These are phyloP conservation scores for Holacanthus passer DNA, from an alignment of 2,113 vertebrate genomes.

Conservation along the genomic window DNA sequence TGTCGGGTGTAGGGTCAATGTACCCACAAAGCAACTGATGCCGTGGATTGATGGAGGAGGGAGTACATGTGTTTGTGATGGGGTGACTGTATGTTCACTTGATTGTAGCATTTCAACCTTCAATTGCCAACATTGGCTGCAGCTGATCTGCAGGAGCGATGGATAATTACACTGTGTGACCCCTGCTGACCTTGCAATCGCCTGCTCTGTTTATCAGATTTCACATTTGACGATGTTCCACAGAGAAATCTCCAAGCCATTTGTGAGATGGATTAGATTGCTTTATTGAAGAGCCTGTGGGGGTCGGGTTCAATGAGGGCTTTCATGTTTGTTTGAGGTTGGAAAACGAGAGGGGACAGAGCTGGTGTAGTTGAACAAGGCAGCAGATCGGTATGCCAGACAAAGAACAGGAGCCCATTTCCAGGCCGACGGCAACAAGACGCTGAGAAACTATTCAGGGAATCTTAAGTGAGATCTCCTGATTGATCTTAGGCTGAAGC, in stretches of 20 bases:
- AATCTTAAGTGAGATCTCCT: slow-evolving; percentile 50
- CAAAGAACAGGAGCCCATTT: slow-evolving; percentile 69
- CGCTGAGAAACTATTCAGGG: slow-evolving; percentile 47
- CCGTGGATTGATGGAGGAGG: slow-evolving; percentile 13
- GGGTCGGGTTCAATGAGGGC: slow-evolving; percentile 56
- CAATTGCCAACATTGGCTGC: slow-evolving; percentile 82
- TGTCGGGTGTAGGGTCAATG: slow-evolving; percentile 25
- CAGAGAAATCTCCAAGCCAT: slow-evolving; percentile 85
- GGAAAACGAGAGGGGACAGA: slow-evolving; percentile 81
- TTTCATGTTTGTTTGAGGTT: slow-evolving; percentile 89
- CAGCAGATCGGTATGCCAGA: slow-evolving; percentile 70
- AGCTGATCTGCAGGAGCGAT: slow-evolving; percentile 84
- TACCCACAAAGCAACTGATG: slow-evolving; percentile 56
- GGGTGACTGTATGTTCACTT: slow-evolving; percentile 79
- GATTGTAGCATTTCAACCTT: slow-evolving; percentile 91
- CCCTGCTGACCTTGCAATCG: slow-evolving; percentile 79
- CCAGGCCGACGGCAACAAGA: slow-evolving; percentile 13
- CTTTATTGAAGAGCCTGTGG: slow-evolving; percentile 80
- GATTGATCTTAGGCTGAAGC: slow-evolving; percentile 20
- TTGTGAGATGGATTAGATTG: slow-evolving; percentile 88
- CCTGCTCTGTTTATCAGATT: slow-evolving; percentile 87
- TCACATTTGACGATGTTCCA: slow-evolving; percentile 86
- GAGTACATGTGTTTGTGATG: slow-evolving; percentile 15
- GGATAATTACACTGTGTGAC: slow-evolving; percentile 87
- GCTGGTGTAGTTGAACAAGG: slow-evolving; percentile 49